Percentiles rank a stretch among this genome's conserved stretches.
phyloP scores from a whole-genome alignment of 1,140 invertebrate genomes.

The Wasmannia auropunctata region DNA sequence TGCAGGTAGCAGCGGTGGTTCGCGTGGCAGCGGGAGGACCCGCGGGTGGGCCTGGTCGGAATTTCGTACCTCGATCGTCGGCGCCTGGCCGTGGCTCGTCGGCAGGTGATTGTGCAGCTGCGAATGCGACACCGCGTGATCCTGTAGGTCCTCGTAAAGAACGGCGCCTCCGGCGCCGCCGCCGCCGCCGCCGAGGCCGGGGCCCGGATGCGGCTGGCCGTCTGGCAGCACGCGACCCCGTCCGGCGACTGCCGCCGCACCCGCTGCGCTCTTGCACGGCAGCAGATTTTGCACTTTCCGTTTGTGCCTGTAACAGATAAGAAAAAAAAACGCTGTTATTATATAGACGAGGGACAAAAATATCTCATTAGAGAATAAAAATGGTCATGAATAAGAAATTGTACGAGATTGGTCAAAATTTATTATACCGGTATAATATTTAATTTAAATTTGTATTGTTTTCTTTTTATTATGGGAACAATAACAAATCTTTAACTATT shows the following conservation, averaged over 20 bases:
- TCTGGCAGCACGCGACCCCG: constrained; percentile 78
- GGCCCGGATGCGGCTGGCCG: constrained; percentile 76
- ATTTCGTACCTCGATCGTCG: constrained; percentile 86
- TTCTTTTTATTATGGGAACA: neutral
- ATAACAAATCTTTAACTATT: neutral
- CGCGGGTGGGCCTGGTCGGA: constrained; percentile 66
- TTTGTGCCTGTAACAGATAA: constrained; percentile 87
- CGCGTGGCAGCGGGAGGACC: constrained; percentile 60
- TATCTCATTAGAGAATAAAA: neutral
- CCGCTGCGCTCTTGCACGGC: constrained; percentile 89
- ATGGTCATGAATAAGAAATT: neutral
- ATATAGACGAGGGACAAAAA: neutral
- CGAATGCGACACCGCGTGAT: constrained; percentile 81
- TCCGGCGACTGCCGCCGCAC: constrained; percentile 85
- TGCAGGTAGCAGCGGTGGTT: constrained; percentile 72
- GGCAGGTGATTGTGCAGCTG: constrained; percentile 82
- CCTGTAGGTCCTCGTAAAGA: constrained; percentile 88
- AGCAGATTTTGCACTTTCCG: constrained; percentile 90
- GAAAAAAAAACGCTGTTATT: neutral
- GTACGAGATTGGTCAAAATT: neutral
- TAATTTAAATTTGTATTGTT: neutral
- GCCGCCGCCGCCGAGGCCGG: constrained; percentile 75
- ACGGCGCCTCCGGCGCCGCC: constrained; percentile 83
- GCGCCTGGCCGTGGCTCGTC: constrained; percentile 83
- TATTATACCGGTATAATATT: neutral